Conservation (phyloP, 2,797 vertebrate genomes). For the Hydrophis major region DNA sequence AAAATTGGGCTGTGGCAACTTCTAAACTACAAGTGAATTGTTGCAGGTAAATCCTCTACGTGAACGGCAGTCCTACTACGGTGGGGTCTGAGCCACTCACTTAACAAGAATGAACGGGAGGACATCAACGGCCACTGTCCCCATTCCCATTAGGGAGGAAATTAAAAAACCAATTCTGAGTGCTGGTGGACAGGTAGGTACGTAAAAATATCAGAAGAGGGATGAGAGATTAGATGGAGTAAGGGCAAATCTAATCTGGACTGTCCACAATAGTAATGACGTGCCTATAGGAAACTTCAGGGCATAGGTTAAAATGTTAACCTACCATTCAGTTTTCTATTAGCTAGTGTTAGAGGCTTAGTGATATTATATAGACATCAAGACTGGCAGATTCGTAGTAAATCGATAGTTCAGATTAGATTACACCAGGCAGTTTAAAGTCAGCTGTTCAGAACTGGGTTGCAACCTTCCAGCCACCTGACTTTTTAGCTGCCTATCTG, state of each 20-base stretch:
- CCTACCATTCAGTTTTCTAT: not conserved
- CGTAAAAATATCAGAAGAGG: not conserved
- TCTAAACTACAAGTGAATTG: not conserved
- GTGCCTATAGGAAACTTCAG: not conserved
- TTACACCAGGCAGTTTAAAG: not conserved
- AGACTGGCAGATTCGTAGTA: not conserved
- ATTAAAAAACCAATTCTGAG: not conserved
- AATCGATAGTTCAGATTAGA: not conserved
- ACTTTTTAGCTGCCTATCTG: not conserved
- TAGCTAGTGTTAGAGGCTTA: not conserved
- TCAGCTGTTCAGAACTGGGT: not conserved
- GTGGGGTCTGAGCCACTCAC: not conserved
- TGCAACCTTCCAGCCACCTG: not conserved
- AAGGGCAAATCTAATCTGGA: not conserved
- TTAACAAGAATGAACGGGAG: too few relatives aligned
- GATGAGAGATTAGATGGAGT: not conserved
- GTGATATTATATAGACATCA: not conserved
- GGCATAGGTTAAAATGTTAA: not conserved
- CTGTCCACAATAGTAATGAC: not conserved
- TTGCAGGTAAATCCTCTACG: too few relatives aligned
- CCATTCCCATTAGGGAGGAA: not conserved
- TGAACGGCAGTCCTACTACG: not conserved
- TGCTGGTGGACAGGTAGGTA: not conserved
- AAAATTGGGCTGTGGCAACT: not conserved
- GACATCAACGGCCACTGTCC: not conserved